Conservation (phyloP, 2,113 vertebrate species). For the Sprattus sprattus region DNA sequence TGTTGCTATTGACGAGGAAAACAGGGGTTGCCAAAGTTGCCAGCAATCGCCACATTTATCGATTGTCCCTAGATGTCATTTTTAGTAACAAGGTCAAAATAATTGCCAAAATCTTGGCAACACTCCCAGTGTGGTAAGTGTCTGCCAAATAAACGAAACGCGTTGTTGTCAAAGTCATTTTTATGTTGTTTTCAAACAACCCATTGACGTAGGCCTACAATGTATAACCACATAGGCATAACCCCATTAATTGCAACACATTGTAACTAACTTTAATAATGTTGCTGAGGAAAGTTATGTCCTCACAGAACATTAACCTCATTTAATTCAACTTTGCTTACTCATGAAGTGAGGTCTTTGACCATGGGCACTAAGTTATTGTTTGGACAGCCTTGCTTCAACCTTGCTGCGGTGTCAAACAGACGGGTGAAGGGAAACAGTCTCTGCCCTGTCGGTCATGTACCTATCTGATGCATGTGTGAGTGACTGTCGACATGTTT, state of each 20-base stretch:
- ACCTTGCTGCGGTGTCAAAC: slow-evolving; percentile 43
- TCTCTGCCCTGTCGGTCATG: slow-evolving; percentile 61
- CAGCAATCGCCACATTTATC: too few species aligned
- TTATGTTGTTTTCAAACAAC: too few species aligned
- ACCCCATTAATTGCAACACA: background rate
- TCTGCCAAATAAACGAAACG: too few species aligned
- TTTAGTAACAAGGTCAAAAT: too few species aligned
- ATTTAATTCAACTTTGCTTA: background rate
- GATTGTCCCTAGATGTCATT: too few species aligned
- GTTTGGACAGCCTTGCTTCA: slow-evolving; percentile 58
- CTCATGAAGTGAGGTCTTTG: slow-evolving; percentile 20
- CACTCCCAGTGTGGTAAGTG: too few species aligned
- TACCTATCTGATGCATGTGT: slow-evolving; percentile 26
- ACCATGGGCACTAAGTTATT: slow-evolving; percentile 55
- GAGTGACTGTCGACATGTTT: background rate
- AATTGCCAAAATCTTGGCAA: too few species aligned
- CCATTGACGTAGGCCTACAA: too few species aligned
- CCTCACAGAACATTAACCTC: background rate
- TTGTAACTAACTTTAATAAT: slow-evolving; percentile 14
- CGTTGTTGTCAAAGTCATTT: too few species aligned
- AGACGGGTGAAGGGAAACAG: background rate
- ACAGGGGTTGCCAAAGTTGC: too few species aligned
- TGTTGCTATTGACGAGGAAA: too few species aligned
- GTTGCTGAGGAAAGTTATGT: background rate
- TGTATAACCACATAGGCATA: background rate